These are phyloP conservation scores for Spisula subtruncata DNA, from an alignment of 2,888 invertebrate genomes.

Conservation along the genomic window DNA sequence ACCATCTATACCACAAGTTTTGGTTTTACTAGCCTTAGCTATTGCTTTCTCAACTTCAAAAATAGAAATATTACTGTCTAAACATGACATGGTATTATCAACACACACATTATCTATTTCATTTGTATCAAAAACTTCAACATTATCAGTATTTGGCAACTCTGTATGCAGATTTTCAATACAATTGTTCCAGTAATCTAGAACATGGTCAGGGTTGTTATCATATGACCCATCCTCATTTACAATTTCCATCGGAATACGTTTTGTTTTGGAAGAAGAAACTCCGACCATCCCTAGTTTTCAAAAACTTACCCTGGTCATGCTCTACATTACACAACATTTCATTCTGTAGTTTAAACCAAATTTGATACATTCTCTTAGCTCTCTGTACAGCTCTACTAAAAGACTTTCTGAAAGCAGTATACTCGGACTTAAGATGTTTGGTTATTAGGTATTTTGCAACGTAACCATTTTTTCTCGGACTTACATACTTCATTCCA, in stretches of 20 bases:
- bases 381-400: background rate
- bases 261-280: background rate
- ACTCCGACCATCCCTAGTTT: constrained; percentile 26
- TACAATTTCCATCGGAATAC: constrained; percentile 14
- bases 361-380: background rate
- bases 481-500: constrained; percentile 9
- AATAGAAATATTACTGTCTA: too few relatives aligned
- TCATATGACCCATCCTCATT: constrained; percentile 19
- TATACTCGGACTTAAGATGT: background rate
- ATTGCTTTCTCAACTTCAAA: too few relatives aligned
- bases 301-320: constrained; percentile 19
- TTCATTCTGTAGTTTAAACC: constrained; percentile 4
- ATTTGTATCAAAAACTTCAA: background rate
- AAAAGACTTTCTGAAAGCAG: background rate
- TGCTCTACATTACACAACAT: constrained; percentile 9
- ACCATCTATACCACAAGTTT: background rate
- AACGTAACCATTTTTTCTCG: background rate
- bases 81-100: too few relatives aligned
- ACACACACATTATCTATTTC: background rate
- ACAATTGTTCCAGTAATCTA: background rate
- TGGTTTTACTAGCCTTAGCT: background rate
- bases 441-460: background rate
- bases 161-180: background rate
- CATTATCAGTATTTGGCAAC: background rate
- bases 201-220: constrained; percentile 1